Conservation (phyloP, 2,888 invertebrate genomes). For the Dromius quadrimaculatus region DNA sequence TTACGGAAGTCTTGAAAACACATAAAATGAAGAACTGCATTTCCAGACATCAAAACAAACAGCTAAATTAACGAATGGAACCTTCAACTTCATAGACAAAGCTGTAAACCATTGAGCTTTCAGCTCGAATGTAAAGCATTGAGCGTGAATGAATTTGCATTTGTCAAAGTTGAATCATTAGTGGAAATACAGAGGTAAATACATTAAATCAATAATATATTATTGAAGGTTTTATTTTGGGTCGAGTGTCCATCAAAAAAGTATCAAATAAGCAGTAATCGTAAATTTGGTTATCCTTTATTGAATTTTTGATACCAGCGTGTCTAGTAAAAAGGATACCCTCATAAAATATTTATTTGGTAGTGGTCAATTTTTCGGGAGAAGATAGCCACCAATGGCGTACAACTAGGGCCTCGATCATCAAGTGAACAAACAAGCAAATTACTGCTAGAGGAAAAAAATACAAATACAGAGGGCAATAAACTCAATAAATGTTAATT, state of each 20-base stretch:
- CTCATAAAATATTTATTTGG: slow-evolving; percentile 5
- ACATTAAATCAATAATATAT: no score
- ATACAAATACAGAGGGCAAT: no score
- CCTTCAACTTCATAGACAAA: neutral
- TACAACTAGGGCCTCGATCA: neutral
- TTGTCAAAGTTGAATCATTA: neutral
- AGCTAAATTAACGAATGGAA: neutral
- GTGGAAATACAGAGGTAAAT: neutral
- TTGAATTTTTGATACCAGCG: neutral
- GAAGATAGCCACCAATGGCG: neutral
- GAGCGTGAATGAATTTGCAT: neutral
- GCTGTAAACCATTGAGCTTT: neutral
- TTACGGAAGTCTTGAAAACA: no score
- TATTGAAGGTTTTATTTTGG: no score
- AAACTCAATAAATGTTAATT: no score
- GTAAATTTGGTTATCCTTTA: no score
- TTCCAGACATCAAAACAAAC: neutral
- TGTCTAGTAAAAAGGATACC: slow-evolving; percentile 3
- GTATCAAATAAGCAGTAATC: no score
- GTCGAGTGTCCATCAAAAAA: no score
- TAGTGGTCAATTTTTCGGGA: neutral
- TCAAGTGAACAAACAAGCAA: neutral
- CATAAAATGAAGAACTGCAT: neutral
- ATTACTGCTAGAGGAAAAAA: neutral
- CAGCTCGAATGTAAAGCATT: neutral